Evolutionary conservation across 2,797 vertebrate genomes (phyloP), one percentile per base, ranked within the genome.

Genomic region (Onychomys leucogaster): DNA sequence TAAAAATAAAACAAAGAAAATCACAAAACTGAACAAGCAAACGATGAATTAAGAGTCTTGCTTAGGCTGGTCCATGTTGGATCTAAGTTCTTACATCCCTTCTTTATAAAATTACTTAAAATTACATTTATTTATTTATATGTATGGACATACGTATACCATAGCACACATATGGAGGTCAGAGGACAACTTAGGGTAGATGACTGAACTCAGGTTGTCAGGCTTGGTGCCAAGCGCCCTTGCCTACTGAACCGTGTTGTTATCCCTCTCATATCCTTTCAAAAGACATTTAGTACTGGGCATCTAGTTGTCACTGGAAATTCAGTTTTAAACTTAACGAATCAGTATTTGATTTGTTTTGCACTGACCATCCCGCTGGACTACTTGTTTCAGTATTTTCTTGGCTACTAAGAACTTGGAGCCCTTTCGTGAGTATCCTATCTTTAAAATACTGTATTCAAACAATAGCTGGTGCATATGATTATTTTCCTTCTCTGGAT

Each of bases 341-440:
- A 57, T 23, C 16, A 34, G 73, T 17, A 7, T 88, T 90, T 13
- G 29, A 76, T 69, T 80, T 37, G 25, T 41, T 93, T 93, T 86
- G 78, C 55, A 9, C 7, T 69, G 63, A n/a, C 29, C 90, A 12
- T 86, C 92, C 77, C 34, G 27, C 32, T 32, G 49, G 94, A 55
- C 7, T 81, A 41, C 21, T 78, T 82, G 67, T 97, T 90, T 87
- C 46, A 85, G 10, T 49, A 88, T 84, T 83, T 83, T 80, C 41
- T 93, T 90, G 81, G 96, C 94, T 91, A 90, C 81, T 63, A 73
- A 81, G 84, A 89, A 92, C 80, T 82, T 94, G 69, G 69, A 85
- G 32, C 77, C n/a, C 91, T 85, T 69, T 96, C 96, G 89, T 75
- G 11, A 90, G 65, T 89, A 37, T 96, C 27, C 3, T 1, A 25